Evolutionary conservation across 2,888 invertebrate species (phyloP).

Genomic region (Leptinotarsa rubiginosa): DNA sequence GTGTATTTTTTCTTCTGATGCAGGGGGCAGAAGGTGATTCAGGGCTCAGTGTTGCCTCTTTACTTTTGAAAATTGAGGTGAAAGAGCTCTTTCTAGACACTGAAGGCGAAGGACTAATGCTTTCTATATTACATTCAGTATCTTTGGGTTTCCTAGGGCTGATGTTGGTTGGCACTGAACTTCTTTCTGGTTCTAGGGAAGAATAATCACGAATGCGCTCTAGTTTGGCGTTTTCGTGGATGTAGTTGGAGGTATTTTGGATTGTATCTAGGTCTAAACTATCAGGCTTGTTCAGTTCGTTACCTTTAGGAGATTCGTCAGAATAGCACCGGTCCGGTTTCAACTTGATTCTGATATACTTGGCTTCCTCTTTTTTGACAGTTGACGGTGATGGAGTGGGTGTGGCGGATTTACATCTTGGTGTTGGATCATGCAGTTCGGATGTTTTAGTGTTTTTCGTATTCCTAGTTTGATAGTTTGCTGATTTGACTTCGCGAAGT

Average conservation of each 20-base stretch:
- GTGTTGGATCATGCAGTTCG: conserved; percentile 32
- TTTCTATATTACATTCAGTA: conserved; percentile 48
- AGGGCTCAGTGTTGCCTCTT: conserved; percentile 74
- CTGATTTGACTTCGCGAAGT: conserved; percentile 49
- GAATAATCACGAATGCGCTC: conserved; percentile 41
- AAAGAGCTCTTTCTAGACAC: conserved; percentile 85
- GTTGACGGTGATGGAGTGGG: conserved; percentile 36
- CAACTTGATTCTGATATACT: conserved; percentile 76
- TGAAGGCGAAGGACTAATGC: conserved; percentile 76
- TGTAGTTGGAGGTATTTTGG: conserved; percentile 32
- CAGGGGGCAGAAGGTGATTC: conserved; percentile 70
- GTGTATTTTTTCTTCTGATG: conserved; percentile 58
- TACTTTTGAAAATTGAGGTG: conserved; percentile 82
- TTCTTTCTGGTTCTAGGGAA: conserved; percentile 50
- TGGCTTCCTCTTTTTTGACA: conserved; percentile 60
- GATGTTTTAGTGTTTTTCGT: conserved; percentile 25
- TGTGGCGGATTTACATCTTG: conserved; percentile 52
- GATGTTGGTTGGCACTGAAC: conserved; percentile 62
- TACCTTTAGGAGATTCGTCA: conserved; percentile 60
- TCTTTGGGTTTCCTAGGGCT: conserved; percentile 50
- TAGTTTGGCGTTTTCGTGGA: conserved; percentile 27
- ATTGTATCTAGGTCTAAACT: conserved; percentile 67
- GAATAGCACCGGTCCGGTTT: conserved; percentile 81
- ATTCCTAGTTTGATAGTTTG: conserved; percentile 38
- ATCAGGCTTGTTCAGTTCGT: conserved; percentile 71